Percentiles rank a stretch among this genome's conserved stretches.
Conservation (phyloP, 2,113 vertebrate genomes). For the Ariopsis seemanni region DNA sequence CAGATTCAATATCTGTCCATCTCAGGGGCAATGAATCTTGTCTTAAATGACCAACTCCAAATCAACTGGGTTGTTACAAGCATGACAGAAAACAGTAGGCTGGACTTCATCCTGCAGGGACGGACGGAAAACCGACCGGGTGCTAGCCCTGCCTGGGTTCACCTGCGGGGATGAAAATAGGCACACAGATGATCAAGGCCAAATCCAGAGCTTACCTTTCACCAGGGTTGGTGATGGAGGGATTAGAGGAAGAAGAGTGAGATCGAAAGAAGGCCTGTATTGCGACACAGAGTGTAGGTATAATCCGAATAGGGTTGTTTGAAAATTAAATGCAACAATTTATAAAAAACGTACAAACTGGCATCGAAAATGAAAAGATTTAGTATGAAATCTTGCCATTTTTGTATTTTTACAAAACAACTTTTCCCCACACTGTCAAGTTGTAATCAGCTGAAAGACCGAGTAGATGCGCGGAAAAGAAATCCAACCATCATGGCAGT, state of each 20-base stretch:
- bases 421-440: neutral
- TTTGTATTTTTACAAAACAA: neutral
- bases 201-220: constrained; percentile 61
- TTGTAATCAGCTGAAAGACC: neutral
- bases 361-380: neutral
- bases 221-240: constrained; percentile 54
- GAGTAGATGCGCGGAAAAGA: neutral
- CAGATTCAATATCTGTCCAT: constrained; percentile 55
- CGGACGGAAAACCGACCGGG: constrained; percentile 35
- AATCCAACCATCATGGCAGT: neutral
- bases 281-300: neutral
- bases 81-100: neutral
- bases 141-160: neutral
- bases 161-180: constrained; percentile 46
- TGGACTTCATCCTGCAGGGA: neutral
- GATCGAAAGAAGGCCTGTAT: neutral
- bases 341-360: neutral
- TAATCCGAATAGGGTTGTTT: neutral
- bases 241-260: constrained; percentile 58
- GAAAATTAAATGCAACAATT: neutral
- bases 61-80: constrained; percentile 26
- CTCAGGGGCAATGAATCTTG: constrained; percentile 10
- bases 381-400: too few relatives aligned
- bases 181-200: constrained; percentile 46
- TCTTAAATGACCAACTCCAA: constrained; percentile 42